Evolutionary conservation across 2,888 invertebrate species (phyloP).

Genomic region (Athalia circularis): DNA sequence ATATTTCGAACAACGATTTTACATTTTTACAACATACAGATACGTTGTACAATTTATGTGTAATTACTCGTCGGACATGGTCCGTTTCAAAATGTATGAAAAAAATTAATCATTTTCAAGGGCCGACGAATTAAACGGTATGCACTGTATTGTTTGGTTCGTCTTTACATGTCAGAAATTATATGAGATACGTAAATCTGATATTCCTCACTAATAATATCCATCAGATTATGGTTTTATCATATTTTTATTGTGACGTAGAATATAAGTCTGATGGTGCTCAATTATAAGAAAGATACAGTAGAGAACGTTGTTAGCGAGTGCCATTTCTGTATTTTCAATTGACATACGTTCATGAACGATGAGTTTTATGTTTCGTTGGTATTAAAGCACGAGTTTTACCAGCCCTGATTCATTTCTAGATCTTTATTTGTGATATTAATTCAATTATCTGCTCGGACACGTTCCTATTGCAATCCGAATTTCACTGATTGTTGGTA

Average conservation of each 20-base stretch:
- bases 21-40: slow-evolving; percentile 33
- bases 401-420: neutral
- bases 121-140: neutral
- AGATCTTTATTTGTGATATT: neutral
- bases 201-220: neutral
- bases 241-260: slow-evolving; percentile 14
- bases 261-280: slow-evolving; percentile 30
- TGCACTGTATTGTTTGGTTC: neutral
- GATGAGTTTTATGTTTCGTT: too few relatives aligned
- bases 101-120: neutral
- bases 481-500: neutral
- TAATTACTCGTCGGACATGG: slow-evolving; percentile 19
- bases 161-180: neutral
- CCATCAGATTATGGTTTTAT: slow-evolving; percentile 10
- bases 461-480: neutral
- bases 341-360: neutral
- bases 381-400: neutral
- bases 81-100: slow-evolving; percentile 5
- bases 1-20: slow-evolving; percentile 39
- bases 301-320: slow-evolving; percentile 6
- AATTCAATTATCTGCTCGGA: neutral
- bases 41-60: neutral
- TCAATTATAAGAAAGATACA: slow-evolving; percentile 25
- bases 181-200: slow-evolving; percentile 4
- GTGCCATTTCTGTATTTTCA: slow-evolving; percentile 20